Base-by-base conservation (phyloP, 1,140 invertebrate genomes). In the silkworm (Bombyx mori) region DNA sequence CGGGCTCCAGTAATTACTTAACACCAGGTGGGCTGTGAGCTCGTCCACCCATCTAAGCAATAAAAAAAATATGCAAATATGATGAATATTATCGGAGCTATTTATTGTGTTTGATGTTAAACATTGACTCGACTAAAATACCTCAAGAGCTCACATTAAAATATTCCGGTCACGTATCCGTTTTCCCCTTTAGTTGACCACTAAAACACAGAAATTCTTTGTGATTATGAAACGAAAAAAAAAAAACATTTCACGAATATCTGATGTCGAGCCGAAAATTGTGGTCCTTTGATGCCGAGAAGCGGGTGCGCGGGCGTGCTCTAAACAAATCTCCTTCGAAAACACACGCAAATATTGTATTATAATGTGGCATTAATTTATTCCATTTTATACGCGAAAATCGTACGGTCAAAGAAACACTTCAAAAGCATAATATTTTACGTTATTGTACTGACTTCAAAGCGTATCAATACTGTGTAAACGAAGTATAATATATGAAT, bases 371-470 rank as follows among this genome's bases (percentile, higher is more conserved):
- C 44, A 54, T 54, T 54, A 54, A 54, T 54, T 54, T 54, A 54
- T 54, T 54, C 53, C 7, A 49, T 12, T 49, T 51, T 58, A 42
- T 7, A 50, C 45, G 44, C 26, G 44, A 58, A 62, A 51, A 52
- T 18, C 56, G 60, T 47, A 44, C 57, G 48, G 51, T 58, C 57
- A 65, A 66, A 71, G 63, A 69, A 71, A 71, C 58, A 64, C 56
- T 65, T 66, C 66, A 66, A 69, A 69, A 62, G 58, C 54, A 63
- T 61, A 66, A 63, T 51, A 56, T 51, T 62, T 58, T 46, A 47
- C 56, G 53, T 69, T 66, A 70, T 65, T 68, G 62, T 68, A 58
- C 56, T 52, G 52, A 63, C 54, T 60, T 63, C 59, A 65, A 68
- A 66, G 58, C 54, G 51, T 65, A 62, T 67, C 58, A 63, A 70